Conservation (phyloP, 1,140 invertebrate genomes). For the Dufourea novaeangliae region DNA sequence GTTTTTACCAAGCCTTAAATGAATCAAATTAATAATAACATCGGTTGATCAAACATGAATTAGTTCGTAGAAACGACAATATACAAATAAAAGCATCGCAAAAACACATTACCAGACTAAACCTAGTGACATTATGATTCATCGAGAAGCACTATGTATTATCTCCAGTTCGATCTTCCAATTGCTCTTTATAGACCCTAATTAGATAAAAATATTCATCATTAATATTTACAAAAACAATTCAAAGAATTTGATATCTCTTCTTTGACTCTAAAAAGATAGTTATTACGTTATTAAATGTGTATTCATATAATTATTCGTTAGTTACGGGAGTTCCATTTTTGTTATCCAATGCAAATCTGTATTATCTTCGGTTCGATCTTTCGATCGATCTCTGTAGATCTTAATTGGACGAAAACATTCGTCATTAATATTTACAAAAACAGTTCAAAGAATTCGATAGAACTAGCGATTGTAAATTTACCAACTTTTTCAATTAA, state of each 20-base stretch:
- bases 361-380: too few relatives aligned
- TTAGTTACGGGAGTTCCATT: too few relatives aligned
- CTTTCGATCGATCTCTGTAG: too few relatives aligned
- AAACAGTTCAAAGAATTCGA: too few relatives aligned
- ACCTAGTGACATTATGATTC: neutral
- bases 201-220: neutral
- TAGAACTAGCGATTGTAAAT: too few relatives aligned
- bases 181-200: neutral
- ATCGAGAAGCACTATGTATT: neutral
- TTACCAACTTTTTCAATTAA: too few relatives aligned
- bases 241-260: neutral
- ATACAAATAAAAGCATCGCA: neutral
- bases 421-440: too few relatives aligned
- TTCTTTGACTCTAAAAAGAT: neutral
- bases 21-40: conserved; percentile 4
- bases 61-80: neutral
- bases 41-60: neutral
- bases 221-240: neutral
- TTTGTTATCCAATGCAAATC: too few relatives aligned
- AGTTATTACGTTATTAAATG: too few relatives aligned
- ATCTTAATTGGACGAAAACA: too few relatives aligned
- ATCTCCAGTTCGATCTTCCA: neutral
- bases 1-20: neutral
- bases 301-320: too few relatives aligned
- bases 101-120: neutral